These are phyloP conservation scores for Paralvinella palmiformis DNA, from an alignment of 1,140 invertebrate genomes.

Conservation along the genomic window DNA sequence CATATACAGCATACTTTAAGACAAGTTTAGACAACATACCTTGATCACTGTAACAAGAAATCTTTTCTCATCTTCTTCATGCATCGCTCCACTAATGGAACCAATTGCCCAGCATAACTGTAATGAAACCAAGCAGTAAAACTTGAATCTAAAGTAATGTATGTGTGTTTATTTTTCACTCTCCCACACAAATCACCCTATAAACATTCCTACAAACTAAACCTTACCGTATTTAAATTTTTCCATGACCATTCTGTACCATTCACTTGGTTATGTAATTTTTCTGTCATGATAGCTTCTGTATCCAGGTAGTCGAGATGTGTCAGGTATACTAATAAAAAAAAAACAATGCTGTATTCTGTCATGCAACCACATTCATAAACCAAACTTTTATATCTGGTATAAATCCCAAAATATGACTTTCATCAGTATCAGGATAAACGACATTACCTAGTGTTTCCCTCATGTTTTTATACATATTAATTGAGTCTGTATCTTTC, in stretches of 20 bases:
- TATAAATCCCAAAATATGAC: no score
- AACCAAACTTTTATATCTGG: background rate
- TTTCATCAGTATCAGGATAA: no score
- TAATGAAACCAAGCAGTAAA: no score
- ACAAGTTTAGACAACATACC: no score
- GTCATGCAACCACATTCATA: background rate
- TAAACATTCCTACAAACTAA: constrained; percentile 75
- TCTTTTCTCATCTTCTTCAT: constrained; percentile 98
- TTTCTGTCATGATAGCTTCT: constrained; percentile 98
- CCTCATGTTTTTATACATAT: constrained; percentile 99
- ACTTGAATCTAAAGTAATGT: no score
- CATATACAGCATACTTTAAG: no score
- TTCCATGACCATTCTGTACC: constrained; percentile 99
- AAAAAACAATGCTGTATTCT: constrained; percentile 9
- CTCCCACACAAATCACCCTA: constrained; percentile 99
- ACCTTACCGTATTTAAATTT: constrained; percentile 86
- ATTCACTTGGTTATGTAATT: constrained; percentile 97
- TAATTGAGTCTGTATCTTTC: constrained; percentile 99
- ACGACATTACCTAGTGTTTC: constrained; percentile 88
- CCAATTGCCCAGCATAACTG: constrained; percentile 98
- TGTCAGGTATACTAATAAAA: constrained; percentile 79
- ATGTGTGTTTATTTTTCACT: constrained; percentile 95
- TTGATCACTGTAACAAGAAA: constrained; percentile 99
- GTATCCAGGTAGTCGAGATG: constrained; percentile 98
- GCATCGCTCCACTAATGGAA: constrained; percentile 97